Evolutionary conservation across 2,797 vertebrate genomes (phyloP), one percentile per base, ranked within the genome.

Genomic region (Lerista edwardsae): DNA sequence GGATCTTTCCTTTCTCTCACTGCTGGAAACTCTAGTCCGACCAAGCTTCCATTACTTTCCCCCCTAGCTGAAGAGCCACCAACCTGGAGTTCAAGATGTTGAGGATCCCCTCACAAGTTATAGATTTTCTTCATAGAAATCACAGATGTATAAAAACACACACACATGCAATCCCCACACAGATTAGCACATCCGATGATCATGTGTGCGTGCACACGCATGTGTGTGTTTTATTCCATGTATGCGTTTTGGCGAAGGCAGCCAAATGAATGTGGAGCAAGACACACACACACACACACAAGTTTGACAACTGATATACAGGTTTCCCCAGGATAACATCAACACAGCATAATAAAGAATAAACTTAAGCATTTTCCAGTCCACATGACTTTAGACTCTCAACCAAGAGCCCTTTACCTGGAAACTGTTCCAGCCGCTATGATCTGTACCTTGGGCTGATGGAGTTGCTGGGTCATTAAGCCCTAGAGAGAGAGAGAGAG

Each of bases 341-440:
- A 78, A 9, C n/a, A 36, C 3, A 69, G 21, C 34, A 68, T 31
- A 75, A 64, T 75, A 11, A 10, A 57, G 62, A 9, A 2, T 10
- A 1, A n/a, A 71, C 2, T 11, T 15, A 1, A 41, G 15, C 0
- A 0, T 36, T 82, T 82, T 65, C 8, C n/a, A 12, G 8, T 29
- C 51, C 17, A 9, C 41, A 2, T 39, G 3, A 41, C 69, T 31
- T 51, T 89, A 88, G 75, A 36, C 3, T 34, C 39, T 59, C 1
- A 57, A n/a, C 44, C 36, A 79, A 34, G 47, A 79, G 68, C 0
- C 0, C 0, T 2, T 83, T 95, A 99, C 98, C 97, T 99, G 98
- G 91, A 98, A 98, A 83, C 95, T 95, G 93, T 97, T 97, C 99
- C 99, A 99, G 67, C 95, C 95, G 2, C 96, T 91, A 27, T 90